These are phyloP conservation scores for Nicator chloris DNA, from an alignment of 2,113 vertebrate genomes.

Conservation along the genomic window DNA sequence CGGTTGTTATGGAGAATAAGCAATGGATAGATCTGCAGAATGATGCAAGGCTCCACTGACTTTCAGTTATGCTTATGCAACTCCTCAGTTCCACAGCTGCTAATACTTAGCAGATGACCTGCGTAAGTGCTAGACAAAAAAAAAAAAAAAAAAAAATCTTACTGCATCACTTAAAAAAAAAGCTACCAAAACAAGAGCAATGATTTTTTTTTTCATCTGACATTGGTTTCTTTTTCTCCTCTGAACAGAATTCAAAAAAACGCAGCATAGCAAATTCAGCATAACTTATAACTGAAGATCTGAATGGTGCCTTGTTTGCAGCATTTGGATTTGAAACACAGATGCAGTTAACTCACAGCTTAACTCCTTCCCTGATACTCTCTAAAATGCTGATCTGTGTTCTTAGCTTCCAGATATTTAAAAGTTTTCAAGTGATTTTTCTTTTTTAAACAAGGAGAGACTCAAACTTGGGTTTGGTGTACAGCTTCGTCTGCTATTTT, in stretches of 20 bases:
- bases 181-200: conserved; percentile 3
- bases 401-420: not conserved
- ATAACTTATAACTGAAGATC: conserved; percentile 36
- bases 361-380: conserved; percentile 34
- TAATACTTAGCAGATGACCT: conserved; percentile 68
- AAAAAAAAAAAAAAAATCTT: not conserved
- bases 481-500: conserved; percentile 11
- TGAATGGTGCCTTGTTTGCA: conserved; percentile 67
- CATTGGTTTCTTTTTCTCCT: conserved; percentile 35
- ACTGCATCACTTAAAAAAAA: conserved; percentile 49
- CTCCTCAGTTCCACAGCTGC: conserved; percentile 65
- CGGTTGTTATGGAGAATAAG: conserved; percentile 52
- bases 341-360: conserved; percentile 53
- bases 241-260: conserved; percentile 11
- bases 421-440: conserved; percentile 10
- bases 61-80: conserved; percentile 65
- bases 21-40: conserved; percentile 32
- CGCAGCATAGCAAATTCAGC: not conserved
- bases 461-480: not conserved
- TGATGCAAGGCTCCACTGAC: conserved; percentile 33
- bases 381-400: not conserved
- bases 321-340: conserved; percentile 53
- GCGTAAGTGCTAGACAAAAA: not conserved
- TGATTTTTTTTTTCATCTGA: not conserved
- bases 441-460: not conserved